These are phyloP conservation scores for Oikopleura dioica DNA, from an alignment of 23 tunicate genomes.

Conservation along the genomic window DNA sequence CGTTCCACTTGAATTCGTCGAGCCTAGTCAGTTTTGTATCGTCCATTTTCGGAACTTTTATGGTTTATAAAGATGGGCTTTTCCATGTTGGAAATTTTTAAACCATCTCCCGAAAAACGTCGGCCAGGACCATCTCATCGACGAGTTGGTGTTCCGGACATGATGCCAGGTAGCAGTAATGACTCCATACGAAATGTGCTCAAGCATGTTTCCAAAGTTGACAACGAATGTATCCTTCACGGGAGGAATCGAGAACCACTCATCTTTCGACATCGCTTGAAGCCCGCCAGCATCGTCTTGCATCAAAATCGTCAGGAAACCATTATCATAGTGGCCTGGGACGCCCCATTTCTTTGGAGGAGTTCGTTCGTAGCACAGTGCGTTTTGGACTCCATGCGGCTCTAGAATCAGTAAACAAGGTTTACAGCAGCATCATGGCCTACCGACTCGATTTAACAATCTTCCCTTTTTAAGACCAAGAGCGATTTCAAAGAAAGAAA, in stretches of 20 bases:
- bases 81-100: too few relatives aligned
- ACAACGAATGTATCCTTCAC: background rate
- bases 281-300: background rate
- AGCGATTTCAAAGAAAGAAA: background rate
- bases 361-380: background rate
- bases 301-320: background rate
- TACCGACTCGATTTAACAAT: background rate
- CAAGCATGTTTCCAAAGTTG: background rate
- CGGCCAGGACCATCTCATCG: background rate
- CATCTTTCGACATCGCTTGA: background rate
- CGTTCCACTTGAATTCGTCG: background rate
- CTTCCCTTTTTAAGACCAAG: background rate
- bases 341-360: background rate
- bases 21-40: background rate
- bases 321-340: background rate
- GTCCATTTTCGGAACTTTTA: background rate
- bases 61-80: too few relatives aligned
- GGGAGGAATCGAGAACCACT: background rate
- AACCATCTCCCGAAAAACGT: background rate
- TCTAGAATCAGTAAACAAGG: too few relatives aligned
- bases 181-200: background rate
- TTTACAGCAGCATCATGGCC: too few relatives aligned
- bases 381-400: background rate
- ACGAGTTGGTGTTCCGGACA: background rate
- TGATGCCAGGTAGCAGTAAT: background rate